These are phyloP conservation scores for Hippoglossus stenolepis DNA, from an alignment of 2,113 vertebrate species.

Conservation along the genomic window DNA sequence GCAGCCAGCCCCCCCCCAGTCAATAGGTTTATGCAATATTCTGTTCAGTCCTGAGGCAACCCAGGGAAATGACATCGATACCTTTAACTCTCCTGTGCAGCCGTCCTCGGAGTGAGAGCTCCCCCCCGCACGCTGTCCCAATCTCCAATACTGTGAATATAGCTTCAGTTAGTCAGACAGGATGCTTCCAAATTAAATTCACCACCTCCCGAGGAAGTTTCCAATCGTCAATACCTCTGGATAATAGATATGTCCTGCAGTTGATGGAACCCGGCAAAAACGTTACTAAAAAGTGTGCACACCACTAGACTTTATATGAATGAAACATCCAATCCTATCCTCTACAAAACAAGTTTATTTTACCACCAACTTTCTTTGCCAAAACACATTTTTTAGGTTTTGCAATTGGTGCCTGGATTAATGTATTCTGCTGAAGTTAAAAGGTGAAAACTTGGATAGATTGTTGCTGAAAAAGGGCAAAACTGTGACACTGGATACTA, in stretches of 20 bases:
- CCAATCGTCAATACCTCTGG: background rate
- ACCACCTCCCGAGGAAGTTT: background rate
- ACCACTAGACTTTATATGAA: background rate
- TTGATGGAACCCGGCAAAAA: background rate
- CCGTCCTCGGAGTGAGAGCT: constrained; percentile 12
- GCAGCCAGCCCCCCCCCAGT: constrained; percentile 10
- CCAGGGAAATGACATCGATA: constrained; percentile 22
- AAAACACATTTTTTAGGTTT: background rate
- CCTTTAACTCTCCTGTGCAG: constrained; percentile 2
- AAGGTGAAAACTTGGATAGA: no score
- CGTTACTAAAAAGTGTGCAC: background rate
- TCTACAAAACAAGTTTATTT: background rate
- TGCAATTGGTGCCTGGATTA: background rate
- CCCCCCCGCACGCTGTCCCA: constrained; percentile 3
- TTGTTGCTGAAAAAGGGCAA: no score
- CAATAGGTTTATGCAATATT: constrained; percentile 45
- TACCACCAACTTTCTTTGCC: background rate
- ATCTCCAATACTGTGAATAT: constrained; percentile 4
- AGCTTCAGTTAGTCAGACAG: background rate
- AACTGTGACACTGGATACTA: no score
- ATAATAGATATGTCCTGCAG: constrained; percentile 20
- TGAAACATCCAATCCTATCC: background rate
- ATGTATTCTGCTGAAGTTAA: no score
- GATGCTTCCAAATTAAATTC: constrained; percentile 5
- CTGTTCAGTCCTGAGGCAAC: constrained; percentile 27